Conservation (phyloP, 2,113 vertebrate genomes). For the Fulmarus glacialis region DNA sequence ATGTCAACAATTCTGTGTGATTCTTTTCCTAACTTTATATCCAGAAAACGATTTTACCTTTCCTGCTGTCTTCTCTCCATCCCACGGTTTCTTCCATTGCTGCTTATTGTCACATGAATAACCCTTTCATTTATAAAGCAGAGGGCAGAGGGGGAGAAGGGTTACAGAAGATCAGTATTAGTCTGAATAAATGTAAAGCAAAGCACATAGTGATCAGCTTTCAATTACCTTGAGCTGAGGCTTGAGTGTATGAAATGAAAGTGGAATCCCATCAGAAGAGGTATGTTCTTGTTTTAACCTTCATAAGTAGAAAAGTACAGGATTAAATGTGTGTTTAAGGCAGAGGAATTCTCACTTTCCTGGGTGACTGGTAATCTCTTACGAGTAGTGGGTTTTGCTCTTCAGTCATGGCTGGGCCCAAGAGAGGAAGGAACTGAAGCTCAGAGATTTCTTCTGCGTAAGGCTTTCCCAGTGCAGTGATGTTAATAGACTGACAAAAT, state of each 20-base stretch:
- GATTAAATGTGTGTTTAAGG: not conserved
- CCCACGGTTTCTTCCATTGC: not conserved
- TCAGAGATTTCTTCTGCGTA: not conserved
- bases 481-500: not conserved
- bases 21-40: not conserved
- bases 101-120: not conserved
- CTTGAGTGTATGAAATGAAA: not conserved
- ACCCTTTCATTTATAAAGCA: not conserved
- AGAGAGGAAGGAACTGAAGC: not conserved
- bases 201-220: not conserved
- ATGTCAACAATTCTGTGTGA: not conserved
- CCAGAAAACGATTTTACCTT: not conserved
- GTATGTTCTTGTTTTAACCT: not conserved
- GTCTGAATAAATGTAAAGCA: not conserved
- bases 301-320: not conserved
- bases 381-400: not conserved
- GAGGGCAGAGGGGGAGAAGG: not conserved
- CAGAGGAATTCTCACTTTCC: not conserved
- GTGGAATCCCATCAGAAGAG: not conserved
- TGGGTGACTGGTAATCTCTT: not conserved
- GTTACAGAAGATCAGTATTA: not conserved
- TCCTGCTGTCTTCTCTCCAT: not conserved
- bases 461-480: not conserved
- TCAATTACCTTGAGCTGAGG: not conserved
- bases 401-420: fast-evolving